These are phyloP conservation scores for Mayetiola destructor DNA, from an alignment of 2,888 invertebrate species.

Conservation along the genomic window DNA sequence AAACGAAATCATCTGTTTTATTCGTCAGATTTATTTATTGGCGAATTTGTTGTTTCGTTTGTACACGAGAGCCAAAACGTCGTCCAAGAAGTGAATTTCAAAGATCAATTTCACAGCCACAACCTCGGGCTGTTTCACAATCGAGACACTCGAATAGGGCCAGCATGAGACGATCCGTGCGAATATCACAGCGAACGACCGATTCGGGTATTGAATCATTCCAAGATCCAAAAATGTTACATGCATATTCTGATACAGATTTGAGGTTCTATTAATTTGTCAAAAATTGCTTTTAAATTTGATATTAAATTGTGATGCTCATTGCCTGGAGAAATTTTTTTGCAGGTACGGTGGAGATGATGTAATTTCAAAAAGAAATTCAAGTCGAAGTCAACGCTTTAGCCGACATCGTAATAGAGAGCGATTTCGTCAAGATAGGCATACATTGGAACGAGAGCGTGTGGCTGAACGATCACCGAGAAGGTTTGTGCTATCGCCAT, in stretches of 20 bases:
- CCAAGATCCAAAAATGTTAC: conserved; percentile 40
- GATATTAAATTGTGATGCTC: not conserved
- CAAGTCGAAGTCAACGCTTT: conserved; percentile 12
- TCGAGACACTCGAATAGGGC: conserved; percentile 33
- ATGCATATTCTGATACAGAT: conserved; percentile 61
- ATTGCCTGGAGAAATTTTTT: not conserved
- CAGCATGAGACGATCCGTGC: conserved; percentile 42
- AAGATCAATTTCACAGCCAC: not conserved
- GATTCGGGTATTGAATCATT: conserved; percentile 45
- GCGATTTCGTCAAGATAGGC: conserved; percentile 17
- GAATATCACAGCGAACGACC: conserved; percentile 45
- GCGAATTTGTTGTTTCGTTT: conserved; percentile 82
- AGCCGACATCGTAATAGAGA: not conserved
- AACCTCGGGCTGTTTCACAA: conserved; percentile 28
- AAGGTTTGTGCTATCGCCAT: not conserved
- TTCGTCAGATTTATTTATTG: conserved; percentile 67
- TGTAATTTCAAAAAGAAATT: not conserved
- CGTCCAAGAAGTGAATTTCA: conserved; percentile 27
- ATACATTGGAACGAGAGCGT: conserved; percentile 17
- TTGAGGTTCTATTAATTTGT: conserved; percentile 26
- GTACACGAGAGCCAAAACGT: conserved; percentile 60
- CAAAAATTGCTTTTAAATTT: not conserved
- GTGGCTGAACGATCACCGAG: not conserved
- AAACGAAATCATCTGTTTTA: not conserved
- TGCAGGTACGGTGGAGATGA: not conserved